A percentile compares a stretch with the other conserved stretches of the same genome.
These are phyloP conservation scores for Lycodopsis pacificus DNA, from an alignment of 2,797 vertebrate species.

Conservation along the genomic window DNA sequence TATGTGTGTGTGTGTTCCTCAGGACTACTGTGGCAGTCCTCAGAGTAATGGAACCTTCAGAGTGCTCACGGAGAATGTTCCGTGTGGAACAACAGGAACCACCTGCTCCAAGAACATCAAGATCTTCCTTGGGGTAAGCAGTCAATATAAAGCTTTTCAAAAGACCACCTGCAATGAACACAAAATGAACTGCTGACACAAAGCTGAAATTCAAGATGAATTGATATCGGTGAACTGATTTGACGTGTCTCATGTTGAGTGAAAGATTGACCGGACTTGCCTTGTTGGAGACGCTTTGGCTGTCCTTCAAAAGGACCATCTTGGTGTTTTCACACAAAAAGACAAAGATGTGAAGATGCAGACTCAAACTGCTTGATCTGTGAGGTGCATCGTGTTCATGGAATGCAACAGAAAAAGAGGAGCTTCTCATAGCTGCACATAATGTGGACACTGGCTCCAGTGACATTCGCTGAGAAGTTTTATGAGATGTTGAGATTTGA, in stretches of 20 bases:
- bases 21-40: constrained; percentile 86
- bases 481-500: not conserved
- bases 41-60: constrained; percentile 83
- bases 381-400: not conserved
- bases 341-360: not conserved
- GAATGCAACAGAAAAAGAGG: not conserved
- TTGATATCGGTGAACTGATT: not conserved
- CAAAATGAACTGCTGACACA: not conserved
- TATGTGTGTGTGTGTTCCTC: constrained; percentile 31
- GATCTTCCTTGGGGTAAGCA: constrained; percentile 84
- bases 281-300: not conserved
- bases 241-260: not conserved
- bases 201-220: not conserved
- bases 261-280: not conserved
- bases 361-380: not conserved
- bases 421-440: not conserved
- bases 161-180: not conserved
- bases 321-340: constrained; percentile 1
- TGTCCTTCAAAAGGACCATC: not conserved
- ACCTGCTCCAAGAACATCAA: constrained; percentile 88
- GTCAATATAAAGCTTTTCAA: not conserved
- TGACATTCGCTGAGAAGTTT: not conserved
- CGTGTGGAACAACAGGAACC: constrained; percentile 85
- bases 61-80: constrained; percentile 85
- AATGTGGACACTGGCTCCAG: not conserved